Evolutionary conservation across 2,888 invertebrate species (phyloP).

Genomic region (Andrena trimmerana): DNA sequence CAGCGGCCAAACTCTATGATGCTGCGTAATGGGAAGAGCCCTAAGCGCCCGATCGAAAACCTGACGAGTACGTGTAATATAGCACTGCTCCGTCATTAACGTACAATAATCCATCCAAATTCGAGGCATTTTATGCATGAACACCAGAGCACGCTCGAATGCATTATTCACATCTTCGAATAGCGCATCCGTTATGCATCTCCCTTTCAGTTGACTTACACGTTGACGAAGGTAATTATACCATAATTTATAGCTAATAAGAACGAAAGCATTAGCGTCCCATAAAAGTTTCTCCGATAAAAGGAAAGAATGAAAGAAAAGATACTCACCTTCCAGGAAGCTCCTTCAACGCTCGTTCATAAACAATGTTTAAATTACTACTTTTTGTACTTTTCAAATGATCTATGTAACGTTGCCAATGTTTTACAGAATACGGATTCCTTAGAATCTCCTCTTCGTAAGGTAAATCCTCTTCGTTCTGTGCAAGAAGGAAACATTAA

Average conservation of each 20-base stretch:
- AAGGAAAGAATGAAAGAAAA: not conserved
- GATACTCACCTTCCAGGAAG: constrained; percentile 94
- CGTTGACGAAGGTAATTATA: constrained; percentile 96
- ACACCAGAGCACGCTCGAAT: constrained; percentile 98
- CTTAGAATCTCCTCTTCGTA: constrained; percentile 99
- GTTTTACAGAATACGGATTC: constrained; percentile 98
- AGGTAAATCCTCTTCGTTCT: constrained; percentile 97
- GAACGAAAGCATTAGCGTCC: not conserved
- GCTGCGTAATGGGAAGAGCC: constrained; percentile 99
- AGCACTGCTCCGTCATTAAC: constrained; percentile 95
- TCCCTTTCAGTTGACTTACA: constrained; percentile 93
- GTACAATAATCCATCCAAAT: constrained; percentile 99
- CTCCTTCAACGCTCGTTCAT: constrained; percentile 98
- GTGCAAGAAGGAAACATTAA: constrained; percentile 73
- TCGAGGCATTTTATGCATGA: constrained; percentile 99
- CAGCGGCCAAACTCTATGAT: constrained; percentile 98
- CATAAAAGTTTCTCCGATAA: not conserved
- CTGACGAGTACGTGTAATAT: constrained; percentile 95
- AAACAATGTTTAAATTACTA: constrained; percentile 94
- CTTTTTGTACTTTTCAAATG: constrained; percentile 95
- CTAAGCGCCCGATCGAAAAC: constrained; percentile 97
- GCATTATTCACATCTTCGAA: constrained; percentile 98
- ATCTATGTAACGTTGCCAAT: constrained; percentile 99
- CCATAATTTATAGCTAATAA: constrained; percentile 95
- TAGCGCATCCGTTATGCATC: constrained; percentile 93